Conservation (phyloP, 2,797 vertebrate genomes). For the Hemibagrus guttatus region DNA sequence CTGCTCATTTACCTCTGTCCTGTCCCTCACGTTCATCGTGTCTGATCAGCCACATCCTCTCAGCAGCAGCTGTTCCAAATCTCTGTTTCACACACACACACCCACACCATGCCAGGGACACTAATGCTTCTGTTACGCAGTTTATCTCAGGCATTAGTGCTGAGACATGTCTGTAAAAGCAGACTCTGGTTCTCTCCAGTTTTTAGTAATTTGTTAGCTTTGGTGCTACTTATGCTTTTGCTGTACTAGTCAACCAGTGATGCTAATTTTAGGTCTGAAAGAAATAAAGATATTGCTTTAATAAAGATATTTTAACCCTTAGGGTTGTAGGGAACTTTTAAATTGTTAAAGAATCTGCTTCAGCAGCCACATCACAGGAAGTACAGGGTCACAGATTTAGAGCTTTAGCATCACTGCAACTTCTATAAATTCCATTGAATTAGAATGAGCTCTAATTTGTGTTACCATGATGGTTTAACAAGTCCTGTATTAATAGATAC, state of each 20-base stretch:
- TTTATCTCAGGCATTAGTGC: conserved; percentile 39
- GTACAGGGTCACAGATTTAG: not conserved
- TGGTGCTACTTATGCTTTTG: conserved; percentile 11
- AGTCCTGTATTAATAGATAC: not conserved
- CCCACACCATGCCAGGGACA: conserved; percentile 29
- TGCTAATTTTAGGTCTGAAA: not conserved
- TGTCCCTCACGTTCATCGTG: conserved; percentile 36
- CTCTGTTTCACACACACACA: conserved; percentile 14
- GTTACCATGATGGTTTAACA: not conserved
- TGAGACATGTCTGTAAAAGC: conserved; percentile 7
- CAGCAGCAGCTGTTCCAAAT: conserved; percentile 43
- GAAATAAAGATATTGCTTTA: not conserved
- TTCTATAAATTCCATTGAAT: not conserved
- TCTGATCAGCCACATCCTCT: conserved; percentile 23
- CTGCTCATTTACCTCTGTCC: conserved; percentile 45
- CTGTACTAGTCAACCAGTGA: not conserved
- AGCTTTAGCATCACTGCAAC: not conserved
- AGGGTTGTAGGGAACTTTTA: not conserved
- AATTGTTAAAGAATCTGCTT: not conserved
- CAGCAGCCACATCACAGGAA: not conserved
- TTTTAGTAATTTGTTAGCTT: conserved; percentile 1
- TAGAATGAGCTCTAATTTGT: not conserved
- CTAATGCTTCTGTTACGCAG: conserved; percentile 45
- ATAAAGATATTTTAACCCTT: not conserved
- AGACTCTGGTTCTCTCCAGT: not conserved